Percentiles rank a stretch among this genome's conserved stretches.
phyloP scores from a whole-genome alignment of 2,113 vertebrate genomes.

The Pseudopipra pipra region DNA sequence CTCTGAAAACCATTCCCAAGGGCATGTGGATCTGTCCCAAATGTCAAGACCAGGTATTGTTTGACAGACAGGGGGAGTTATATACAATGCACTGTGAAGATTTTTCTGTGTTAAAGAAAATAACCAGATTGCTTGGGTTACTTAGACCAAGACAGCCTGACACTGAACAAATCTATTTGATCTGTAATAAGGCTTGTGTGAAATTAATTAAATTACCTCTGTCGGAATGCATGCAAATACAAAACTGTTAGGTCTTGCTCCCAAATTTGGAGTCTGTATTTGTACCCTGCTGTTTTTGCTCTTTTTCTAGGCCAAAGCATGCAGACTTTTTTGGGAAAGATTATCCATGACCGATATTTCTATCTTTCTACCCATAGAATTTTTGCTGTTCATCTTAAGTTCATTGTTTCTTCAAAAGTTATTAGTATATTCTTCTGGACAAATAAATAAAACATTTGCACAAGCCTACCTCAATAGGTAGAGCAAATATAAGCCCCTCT shows the following conservation, averaged over 20 bases:
- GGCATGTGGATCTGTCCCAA: constrained; percentile 99
- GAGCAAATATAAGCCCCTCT: background rate
- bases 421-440: background rate
- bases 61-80: background rate
- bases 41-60: constrained; percentile 98
- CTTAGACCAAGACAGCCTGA: background rate
- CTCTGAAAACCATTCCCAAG: constrained; percentile 99
- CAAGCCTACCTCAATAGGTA: background rate
- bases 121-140: background rate
- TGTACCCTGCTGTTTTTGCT: background rate
- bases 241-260: background rate
- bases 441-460: background rate
- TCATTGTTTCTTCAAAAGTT: background rate
- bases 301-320: background rate
- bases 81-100: background rate
- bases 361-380: background rate
- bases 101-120: background rate
- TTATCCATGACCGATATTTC: background rate
- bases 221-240: background rate
- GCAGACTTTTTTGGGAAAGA: background rate
- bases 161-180: background rate
- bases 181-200: background rate
- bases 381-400: background rate
- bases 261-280: background rate
- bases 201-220: background rate